Evolutionary conservation across 2,797 vertebrate species (phyloP), one percentile per base, ranked within the genome.

Genomic region (Selene dorsalis): DNA sequence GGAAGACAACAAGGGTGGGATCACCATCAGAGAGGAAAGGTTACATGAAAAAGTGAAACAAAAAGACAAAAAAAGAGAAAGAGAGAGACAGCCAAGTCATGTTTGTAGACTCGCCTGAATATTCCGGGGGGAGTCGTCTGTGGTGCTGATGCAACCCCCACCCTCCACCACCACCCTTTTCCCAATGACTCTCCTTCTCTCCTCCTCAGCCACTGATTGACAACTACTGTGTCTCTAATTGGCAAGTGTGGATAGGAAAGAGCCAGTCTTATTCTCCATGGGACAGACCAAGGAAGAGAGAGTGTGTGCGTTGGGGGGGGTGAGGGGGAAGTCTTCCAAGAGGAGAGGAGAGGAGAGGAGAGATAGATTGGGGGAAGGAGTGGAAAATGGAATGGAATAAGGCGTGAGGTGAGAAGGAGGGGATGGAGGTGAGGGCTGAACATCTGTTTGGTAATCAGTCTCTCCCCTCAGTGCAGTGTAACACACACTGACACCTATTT

Each of bases 201-300:
- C 68, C 84, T 85, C 73, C 69, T 80, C 77, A 79, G 88, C 85
- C 76, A 82, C 75, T 92, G 92, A 93, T 89, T 93, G 92, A 93
- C 92, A 92, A 87, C 86, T 67, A 87, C 85, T 74, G 84, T 85
- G 83, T 84, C 87, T 84, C 91, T 94, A 93, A 94, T 93, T 94
- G 91, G 90, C 90, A 91, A 87, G 87, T 84, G 91, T 86, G 81
- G 83, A 91, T 84, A 80, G 77, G 79, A 80, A 77, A 82, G 89
- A 90, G 83, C 85, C 77, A 50, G 83, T 68, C 81, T 86, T 87
- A 92, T 89, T 90, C 91, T 93, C 92, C 68, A 75, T 69, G 88
- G 92, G 89, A 91, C 41, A 65, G 84, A 80, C 72, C 48, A 50
- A 78, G 84, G 43, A 86, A 70, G 68, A 78, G 73, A 75, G 59